Evolutionary conservation across 92 coral and sea anemone species (phyloP).

Genomic region (Chrysogorgia sp.): DNA sequence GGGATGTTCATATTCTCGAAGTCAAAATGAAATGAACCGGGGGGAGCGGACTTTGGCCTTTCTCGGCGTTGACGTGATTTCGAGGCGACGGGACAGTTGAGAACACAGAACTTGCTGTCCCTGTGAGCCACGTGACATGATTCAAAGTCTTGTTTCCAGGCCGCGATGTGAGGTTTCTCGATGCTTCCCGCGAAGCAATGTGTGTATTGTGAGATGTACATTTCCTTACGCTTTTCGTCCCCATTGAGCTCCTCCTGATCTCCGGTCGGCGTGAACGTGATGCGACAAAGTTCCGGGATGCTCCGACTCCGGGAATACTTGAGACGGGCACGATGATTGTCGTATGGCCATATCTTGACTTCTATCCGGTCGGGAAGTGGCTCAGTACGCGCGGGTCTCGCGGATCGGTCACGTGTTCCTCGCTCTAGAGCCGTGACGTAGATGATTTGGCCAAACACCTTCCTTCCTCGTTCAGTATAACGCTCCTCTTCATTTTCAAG

Average conservation of each 20-base stretch:
- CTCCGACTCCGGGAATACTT: slow-evolving; percentile 30
- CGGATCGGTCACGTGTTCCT: slow-evolving; percentile 35
- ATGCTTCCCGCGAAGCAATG: slow-evolving; percentile 22
- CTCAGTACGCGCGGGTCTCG: slow-evolving; percentile 4
- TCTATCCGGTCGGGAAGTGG: slow-evolving; percentile 41
- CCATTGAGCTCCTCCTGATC: too few relatives aligned
- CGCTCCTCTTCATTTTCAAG: background rate
- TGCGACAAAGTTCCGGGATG: slow-evolving; percentile 41
- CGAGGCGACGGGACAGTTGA: slow-evolving; percentile 26
- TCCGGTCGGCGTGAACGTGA: slow-evolving; percentile 33
- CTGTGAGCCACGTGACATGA: slow-evolving; percentile 25
- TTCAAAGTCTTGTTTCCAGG: slow-evolving; percentile 34
- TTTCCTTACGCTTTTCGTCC: too few relatives aligned
- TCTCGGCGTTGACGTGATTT: slow-evolving; percentile 1
- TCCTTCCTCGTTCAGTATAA: background rate
- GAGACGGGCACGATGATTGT: slow-evolving; percentile 20
- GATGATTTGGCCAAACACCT: slow-evolving; percentile 27
- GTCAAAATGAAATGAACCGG: slow-evolving; percentile 25
- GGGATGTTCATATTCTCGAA: slow-evolving; percentile 21
- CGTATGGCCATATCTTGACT: slow-evolving; percentile 20
- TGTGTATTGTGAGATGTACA: slow-evolving; percentile 30
- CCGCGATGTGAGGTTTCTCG: slow-evolving; percentile 31
- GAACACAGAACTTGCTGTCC: slow-evolving; percentile 31
- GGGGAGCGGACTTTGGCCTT: slow-evolving; percentile 34
- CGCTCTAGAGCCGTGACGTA: slow-evolving; percentile 33